Evolutionary conservation across 2,797 vertebrate genomes (phyloP).

Genomic region (Thalassophryne amazonica): DNA sequence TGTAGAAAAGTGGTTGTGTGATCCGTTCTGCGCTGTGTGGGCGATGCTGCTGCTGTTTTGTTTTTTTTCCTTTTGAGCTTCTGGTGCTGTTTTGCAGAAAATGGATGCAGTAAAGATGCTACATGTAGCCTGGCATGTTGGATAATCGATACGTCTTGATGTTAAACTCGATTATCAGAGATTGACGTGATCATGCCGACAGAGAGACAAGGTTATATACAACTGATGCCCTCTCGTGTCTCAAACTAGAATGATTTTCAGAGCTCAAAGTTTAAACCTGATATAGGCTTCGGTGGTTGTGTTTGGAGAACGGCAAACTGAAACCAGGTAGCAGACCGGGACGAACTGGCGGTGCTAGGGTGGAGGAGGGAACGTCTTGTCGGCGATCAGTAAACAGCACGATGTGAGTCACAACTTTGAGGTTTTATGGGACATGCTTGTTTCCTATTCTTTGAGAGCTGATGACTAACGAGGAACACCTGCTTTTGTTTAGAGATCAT

Average conservation of each 20-base stretch:
- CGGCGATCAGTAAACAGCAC: too few relatives aligned
- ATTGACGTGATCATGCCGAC: slow-evolving; percentile 11
- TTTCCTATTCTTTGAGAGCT: too few relatives aligned
- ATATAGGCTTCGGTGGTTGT: too few relatives aligned
- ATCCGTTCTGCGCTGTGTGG: slow-evolving; percentile 52
- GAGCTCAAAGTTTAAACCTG: neutral
- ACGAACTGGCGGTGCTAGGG: too few relatives aligned
- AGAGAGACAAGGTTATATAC: neutral
- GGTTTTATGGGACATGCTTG: too few relatives aligned
- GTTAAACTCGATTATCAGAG: slow-evolving; percentile 17
- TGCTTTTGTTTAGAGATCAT: too few relatives aligned
- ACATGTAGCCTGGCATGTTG: slow-evolving; percentile 14
- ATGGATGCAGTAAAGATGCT: slow-evolving; percentile 30
- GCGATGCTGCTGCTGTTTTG: slow-evolving; percentile 35
- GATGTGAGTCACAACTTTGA: too few relatives aligned
- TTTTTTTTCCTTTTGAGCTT: slow-evolving; percentile 22
- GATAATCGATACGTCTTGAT: neutral
- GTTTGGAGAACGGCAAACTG: too few relatives aligned
- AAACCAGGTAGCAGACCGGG: too few relatives aligned
- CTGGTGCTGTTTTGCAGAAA: slow-evolving; percentile 8
- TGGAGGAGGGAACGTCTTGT: too few relatives aligned
- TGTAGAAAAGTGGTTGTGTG: slow-evolving; percentile 39
- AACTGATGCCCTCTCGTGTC: neutral
- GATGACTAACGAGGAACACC: too few relatives aligned
- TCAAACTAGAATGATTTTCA: neutral